phyloP scores from a whole-genome alignment of 2,888 invertebrate species.

The Eurytoma californica region DNA sequence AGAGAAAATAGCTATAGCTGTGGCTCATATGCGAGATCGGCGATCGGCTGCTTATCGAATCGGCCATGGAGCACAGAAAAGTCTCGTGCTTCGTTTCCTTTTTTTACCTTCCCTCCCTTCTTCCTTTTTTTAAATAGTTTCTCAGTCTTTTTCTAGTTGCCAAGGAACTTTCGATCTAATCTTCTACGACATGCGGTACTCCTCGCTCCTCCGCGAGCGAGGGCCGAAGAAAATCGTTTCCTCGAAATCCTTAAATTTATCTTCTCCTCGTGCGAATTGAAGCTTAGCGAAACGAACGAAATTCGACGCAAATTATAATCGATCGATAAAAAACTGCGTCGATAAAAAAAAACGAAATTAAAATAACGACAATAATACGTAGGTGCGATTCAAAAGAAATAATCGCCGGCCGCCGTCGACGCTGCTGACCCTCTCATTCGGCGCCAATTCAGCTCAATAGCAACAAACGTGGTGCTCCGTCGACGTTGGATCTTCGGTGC shows the following conservation, averaged over 20 bases:
- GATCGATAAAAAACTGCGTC: neutral
- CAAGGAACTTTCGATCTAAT: conserved; percentile 35
- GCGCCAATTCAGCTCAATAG: neutral
- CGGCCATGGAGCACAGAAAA: conserved; percentile 29
- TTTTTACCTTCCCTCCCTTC: neutral
- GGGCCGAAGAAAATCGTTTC: neutral
- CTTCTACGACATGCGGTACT: neutral
- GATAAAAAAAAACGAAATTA: neutral
- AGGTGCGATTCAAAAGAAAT: neutral
- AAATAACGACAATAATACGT: neutral
- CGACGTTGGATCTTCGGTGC: conserved; percentile 19
- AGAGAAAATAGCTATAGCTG: neutral
- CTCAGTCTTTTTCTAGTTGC: conserved; percentile 28
- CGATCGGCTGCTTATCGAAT: neutral
- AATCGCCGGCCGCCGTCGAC: neutral
- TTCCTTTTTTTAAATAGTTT: neutral
- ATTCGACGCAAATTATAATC: neutral
- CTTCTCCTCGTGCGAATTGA: neutral
- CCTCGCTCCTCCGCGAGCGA: neutral
- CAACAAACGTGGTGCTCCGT: neutral
- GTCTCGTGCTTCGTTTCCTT: too few relatives aligned
- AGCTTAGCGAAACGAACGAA: neutral
- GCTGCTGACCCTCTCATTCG: neutral
- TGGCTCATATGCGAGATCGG: neutral
- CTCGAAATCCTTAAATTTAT: conserved; percentile 2